These are phyloP conservation scores for Chelonus insularis DNA, from an alignment of 1,140 invertebrate genomes.

Conservation along the genomic window DNA sequence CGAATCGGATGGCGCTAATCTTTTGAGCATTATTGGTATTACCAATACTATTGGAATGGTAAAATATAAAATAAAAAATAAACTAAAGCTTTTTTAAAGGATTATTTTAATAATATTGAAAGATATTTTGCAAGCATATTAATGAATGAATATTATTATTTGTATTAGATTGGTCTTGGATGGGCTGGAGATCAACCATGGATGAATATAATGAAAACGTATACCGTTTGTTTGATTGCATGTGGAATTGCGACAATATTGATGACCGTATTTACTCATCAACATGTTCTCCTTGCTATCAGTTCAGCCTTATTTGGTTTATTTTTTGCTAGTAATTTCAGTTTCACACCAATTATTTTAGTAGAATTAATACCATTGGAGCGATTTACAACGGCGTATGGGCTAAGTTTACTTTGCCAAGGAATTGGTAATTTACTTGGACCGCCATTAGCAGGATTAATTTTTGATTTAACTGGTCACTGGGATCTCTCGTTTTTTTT, in stretches of 20 bases:
- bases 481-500: slow-evolving; percentile 78
- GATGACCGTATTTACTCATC: slow-evolving; percentile 71
- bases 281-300: slow-evolving; percentile 64
- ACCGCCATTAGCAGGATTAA: slow-evolving; percentile 68
- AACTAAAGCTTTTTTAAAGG: too few relatives aligned
- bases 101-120: too few relatives aligned
- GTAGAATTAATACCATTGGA: slow-evolving; percentile 80
- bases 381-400: slow-evolving; percentile 85
- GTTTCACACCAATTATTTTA: slow-evolving; percentile 84
- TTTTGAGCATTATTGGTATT: slow-evolving; percentile 82
- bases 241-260: slow-evolving; percentile 73
- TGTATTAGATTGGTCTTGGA: slow-evolving; percentile 75
- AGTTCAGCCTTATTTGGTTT: slow-evolving; percentile 75
- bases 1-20: slow-evolving; percentile 72
- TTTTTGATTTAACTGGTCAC: slow-evolving; percentile 70
- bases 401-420: slow-evolving; percentile 82
- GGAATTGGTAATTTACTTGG: slow-evolving; percentile 74
- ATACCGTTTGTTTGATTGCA: slow-evolving; percentile 74
- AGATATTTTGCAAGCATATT: too few relatives aligned
- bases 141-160: too few relatives aligned
- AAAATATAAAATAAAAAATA: slow-evolving; percentile 40
- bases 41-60: slow-evolving; percentile 90
- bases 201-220: slow-evolving; percentile 82
- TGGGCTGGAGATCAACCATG: slow-evolving; percentile 87
- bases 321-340: slow-evolving; percentile 84